A percentile compares a stretch with the other conserved stretches of the same genome.
phyloP scores from a whole-genome alignment of 2,888 invertebrate genomes.

The Leptopilina myrica region DNA sequence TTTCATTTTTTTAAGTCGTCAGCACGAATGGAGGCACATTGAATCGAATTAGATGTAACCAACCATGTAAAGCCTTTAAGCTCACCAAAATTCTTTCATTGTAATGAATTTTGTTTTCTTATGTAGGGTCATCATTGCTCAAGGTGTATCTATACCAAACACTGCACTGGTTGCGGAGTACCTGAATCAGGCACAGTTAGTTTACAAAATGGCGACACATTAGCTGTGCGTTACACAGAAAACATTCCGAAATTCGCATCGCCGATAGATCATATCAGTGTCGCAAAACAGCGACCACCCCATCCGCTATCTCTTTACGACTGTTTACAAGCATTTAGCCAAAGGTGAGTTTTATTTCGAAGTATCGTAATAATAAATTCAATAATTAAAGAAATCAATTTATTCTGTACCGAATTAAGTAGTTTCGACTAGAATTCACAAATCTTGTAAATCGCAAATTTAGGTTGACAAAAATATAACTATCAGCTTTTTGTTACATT shows the following conservation, averaged over 20 bases:
- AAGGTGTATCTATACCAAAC: constrained; percentile 79
- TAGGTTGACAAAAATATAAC: no score
- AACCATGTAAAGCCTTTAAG: no score
- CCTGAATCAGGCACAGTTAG: constrained; percentile 76
- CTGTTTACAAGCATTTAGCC: constrained; percentile 82
- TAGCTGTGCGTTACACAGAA: constrained; percentile 77
- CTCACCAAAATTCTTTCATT: no score
- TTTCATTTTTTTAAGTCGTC: no score
- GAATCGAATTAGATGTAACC: no score
- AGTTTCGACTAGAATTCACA: no score
- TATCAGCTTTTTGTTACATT: no score
- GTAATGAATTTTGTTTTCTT: constrained; percentile 40
- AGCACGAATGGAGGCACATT: no score
- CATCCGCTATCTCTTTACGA: constrained; percentile 80
- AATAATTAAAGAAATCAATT: no score
- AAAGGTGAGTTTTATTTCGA: constrained; percentile 73
- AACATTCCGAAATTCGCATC: constrained; percentile 73
- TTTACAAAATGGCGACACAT: constrained; percentile 79
- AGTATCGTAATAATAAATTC: no score
- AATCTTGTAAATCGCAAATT: no score
- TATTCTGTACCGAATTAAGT: no score
- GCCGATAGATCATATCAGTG: constrained; percentile 77
- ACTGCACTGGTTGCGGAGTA: constrained; percentile 80
- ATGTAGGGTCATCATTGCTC: constrained; percentile 80
- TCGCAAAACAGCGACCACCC: constrained; percentile 77